These are phyloP conservation scores for Metacarcinus magister DNA, from an alignment of 2,888 invertebrate species.

Conservation along the genomic window DNA sequence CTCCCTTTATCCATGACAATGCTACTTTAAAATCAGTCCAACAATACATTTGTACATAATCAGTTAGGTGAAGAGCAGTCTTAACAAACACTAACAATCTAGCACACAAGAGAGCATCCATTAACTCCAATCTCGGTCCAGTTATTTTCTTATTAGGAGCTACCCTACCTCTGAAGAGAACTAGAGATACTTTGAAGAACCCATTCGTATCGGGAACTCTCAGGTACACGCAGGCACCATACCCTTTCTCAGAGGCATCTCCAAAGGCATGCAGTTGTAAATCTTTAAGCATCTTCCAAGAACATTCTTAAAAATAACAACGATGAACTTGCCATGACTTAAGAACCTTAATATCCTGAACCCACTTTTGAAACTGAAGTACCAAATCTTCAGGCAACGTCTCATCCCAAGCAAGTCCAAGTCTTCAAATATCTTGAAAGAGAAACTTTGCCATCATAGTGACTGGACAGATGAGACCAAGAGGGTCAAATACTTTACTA, in stretches of 20 bases:
- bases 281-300: constrained; percentile 22
- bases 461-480: constrained; percentile 60
- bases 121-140: constrained; percentile 79
- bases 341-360: neutral
- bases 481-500: constrained; percentile 77
- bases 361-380: constrained; percentile 43
- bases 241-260: constrained; percentile 74
- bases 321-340: constrained; percentile 56
- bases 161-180: constrained; percentile 70
- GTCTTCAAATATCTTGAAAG: constrained; percentile 78
- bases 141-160: constrained; percentile 79
- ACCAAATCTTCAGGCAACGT: constrained; percentile 63
- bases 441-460: constrained; percentile 74
- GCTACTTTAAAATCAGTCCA: constrained; percentile 77
- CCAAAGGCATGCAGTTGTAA: constrained; percentile 72
- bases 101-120: constrained; percentile 76
- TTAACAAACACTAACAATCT: constrained; percentile 76
- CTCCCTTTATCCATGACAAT: constrained; percentile 79
- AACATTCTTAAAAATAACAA: constrained; percentile 50
- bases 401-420: constrained; percentile 66
- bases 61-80: constrained; percentile 58
- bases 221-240: constrained; percentile 68
- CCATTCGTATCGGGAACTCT: neutral
- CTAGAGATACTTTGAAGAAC: neutral
- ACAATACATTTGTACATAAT: constrained; percentile 71